These are phyloP conservation scores for Gallinago stenura DNA, from an alignment of 2,797 vertebrate genomes.

Conservation along the genomic window DNA sequence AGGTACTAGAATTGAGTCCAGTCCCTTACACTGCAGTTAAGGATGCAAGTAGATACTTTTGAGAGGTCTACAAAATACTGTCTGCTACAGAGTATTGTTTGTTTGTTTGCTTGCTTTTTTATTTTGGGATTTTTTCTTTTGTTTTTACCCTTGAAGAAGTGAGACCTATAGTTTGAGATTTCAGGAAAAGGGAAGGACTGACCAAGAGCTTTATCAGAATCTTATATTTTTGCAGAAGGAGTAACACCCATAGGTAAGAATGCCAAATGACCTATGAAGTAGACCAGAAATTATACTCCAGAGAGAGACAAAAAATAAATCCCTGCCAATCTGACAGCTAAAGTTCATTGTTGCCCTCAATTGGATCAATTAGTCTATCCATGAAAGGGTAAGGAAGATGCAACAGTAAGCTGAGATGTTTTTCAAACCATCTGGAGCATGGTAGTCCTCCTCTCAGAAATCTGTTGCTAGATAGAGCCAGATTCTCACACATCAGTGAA, in stretches of 20 bases:
- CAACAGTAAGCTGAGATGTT: constrained; percentile 28
- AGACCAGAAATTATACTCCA: background rate
- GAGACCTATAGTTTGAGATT: background rate
- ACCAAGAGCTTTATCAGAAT: background rate
- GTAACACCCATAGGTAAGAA: background rate
- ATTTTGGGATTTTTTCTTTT: background rate
- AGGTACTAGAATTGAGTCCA: background rate
- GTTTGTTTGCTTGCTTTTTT: background rate
- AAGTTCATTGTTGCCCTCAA: constrained; percentile 1
- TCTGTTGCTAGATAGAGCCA: constrained; percentile 59
- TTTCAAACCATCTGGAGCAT: constrained; percentile 44
- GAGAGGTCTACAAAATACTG: background rate
- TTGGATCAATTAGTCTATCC: background rate
- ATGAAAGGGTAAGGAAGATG: constrained; percentile 4
- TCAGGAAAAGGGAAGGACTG: background rate
- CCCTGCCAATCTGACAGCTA: background rate
- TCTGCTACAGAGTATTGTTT: background rate
- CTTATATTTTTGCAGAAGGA: background rate
- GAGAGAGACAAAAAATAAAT: background rate
- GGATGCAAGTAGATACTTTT: background rate
- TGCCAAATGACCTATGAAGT: background rate
- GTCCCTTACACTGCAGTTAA: background rate
- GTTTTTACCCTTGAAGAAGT: background rate
- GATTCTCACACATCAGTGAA: constrained; percentile 48
- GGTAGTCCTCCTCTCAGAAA: constrained; percentile 48